These are phyloP conservation scores for Silurus asotus DNA, from an alignment of 2,113 vertebrate genomes.

Conservation along the genomic window DNA sequence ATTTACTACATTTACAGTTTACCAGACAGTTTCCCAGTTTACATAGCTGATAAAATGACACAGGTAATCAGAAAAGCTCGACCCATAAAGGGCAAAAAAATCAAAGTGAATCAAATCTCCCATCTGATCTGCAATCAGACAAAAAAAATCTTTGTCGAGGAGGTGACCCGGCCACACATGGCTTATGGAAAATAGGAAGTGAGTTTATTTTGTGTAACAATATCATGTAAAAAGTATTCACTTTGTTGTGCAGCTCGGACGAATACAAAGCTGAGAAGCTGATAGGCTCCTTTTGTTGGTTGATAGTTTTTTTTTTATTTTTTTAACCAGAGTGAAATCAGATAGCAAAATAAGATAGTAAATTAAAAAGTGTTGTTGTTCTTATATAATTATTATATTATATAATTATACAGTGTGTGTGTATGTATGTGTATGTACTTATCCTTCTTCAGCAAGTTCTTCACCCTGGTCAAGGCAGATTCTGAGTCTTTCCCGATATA, in stretches of 20 bases:
- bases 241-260: background rate
- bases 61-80: slow-evolving; percentile 11
- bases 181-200: background rate
- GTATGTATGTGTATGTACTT: background rate
- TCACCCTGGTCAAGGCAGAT: background rate
- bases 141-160: background rate
- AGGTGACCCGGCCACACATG: background rate
- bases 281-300: background rate
- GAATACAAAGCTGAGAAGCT: background rate
- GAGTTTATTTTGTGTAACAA: background rate
- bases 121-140: background rate
- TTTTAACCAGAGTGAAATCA: background rate
- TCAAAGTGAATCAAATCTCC: slow-evolving; percentile 27
- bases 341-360: background rate
- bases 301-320: background rate
- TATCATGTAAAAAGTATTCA: background rate
- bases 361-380: no score
- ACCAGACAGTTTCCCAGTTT: slow-evolving; percentile 28
- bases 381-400: no score
- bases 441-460: background rate
- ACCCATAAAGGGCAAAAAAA: background rate
- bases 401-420: background rate
- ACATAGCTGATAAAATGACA: slow-evolving; percentile 28
- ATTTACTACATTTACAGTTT: background rate
- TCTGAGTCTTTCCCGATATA: background rate